These are phyloP conservation scores for Oxyruncus cristatus DNA, from an alignment of 2,113 vertebrate genomes.

Conservation along the genomic window DNA sequence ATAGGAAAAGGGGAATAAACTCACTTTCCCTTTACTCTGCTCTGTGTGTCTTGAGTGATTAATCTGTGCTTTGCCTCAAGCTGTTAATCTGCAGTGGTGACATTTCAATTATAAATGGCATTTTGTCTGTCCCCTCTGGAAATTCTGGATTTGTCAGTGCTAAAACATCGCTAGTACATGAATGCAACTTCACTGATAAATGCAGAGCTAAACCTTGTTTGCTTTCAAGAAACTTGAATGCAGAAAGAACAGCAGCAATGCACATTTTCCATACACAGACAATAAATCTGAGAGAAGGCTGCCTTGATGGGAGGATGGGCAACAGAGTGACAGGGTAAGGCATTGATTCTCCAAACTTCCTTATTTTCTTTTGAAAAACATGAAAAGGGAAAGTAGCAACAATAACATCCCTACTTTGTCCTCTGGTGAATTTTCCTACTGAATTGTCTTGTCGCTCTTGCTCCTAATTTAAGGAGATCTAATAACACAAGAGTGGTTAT, in stretches of 20 bases:
- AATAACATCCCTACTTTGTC: not conserved
- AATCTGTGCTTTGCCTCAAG: constrained; percentile 38
- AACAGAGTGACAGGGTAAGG: not conserved
- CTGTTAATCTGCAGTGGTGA: constrained; percentile 49
- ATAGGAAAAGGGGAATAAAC: constrained; percentile 35
- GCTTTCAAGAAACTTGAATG: not conserved
- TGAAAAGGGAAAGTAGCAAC: not conserved
- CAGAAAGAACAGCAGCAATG: not conserved
- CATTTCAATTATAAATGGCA: constrained; percentile 52
- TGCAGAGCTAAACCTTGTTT: not conserved
- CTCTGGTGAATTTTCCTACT: not conserved
- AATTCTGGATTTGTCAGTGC: constrained; percentile 26
- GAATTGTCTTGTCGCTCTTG: not conserved
- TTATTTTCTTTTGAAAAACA: not conserved
- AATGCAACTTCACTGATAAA: not conserved
- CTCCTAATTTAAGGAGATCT: not conserved
- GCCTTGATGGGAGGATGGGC: not conserved
- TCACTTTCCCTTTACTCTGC: constrained; percentile 4
- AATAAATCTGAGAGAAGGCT: not conserved
- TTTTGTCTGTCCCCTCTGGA: constrained; percentile 48
- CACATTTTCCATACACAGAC: not conserved
- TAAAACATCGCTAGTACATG: not conserved
- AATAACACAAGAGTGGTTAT: not conserved
- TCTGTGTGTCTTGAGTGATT: constrained; percentile 16
- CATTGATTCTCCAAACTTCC: not conserved